phyloP scores from a whole-genome alignment of 2,797 vertebrate species.

The Pangasius djambal region DNA sequence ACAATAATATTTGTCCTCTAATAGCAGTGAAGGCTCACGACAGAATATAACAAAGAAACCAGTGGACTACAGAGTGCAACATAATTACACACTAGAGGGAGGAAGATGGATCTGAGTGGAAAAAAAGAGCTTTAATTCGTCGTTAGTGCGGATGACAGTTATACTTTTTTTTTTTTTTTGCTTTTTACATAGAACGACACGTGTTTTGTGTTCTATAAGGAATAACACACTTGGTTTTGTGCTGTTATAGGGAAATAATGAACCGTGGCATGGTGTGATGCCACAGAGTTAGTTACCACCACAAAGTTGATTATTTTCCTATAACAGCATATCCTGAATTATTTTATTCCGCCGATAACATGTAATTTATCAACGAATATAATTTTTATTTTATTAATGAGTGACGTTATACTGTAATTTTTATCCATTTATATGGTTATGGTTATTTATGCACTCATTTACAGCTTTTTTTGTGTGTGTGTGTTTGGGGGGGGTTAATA shows the following conservation, averaged over 20 bases:
- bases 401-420: background rate
- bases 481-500: background rate
- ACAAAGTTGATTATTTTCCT: background rate
- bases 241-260: background rate
- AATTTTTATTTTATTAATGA: background rate
- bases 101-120: background rate
- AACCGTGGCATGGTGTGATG: background rate
- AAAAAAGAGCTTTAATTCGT: background rate
- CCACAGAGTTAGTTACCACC: background rate
- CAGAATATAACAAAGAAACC: background rate
- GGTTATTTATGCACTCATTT: background rate
- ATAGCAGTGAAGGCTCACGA: background rate
- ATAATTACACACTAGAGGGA: background rate
- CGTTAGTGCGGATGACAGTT: background rate
- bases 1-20: conserved; percentile 17
- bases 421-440: background rate
- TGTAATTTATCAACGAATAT: background rate
- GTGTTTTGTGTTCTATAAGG: background rate
- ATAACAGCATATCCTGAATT: background rate
- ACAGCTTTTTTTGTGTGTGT: background rate
- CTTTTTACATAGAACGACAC: background rate
- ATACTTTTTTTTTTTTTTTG: background rate
- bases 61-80: background rate
- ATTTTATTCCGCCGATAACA: background rate
- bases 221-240: background rate